These are phyloP conservation scores for Troilus luridus DNA, from an alignment of 2,888 invertebrate species.

Conservation along the genomic window DNA sequence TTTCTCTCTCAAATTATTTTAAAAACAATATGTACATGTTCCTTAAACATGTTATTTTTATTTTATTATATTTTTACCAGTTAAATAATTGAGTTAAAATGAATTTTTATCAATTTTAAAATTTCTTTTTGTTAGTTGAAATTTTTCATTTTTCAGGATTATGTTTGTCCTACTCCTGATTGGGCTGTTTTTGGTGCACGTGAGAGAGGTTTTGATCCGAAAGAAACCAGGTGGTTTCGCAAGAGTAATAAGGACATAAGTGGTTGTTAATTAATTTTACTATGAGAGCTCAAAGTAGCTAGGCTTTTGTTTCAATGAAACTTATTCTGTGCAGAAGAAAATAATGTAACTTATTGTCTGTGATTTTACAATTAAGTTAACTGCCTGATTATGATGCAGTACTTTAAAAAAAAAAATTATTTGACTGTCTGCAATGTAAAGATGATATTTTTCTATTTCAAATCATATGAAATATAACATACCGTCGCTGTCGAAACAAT, in stretches of 20 bases:
- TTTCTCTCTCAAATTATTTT: background rate
- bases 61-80: background rate
- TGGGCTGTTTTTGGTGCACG: slow-evolving; percentile 73
- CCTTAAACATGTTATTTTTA: background rate
- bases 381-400: background rate
- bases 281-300: background rate
- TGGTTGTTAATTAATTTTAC: slow-evolving; percentile 67
- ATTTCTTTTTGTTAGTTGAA: background rate
- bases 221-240: slow-evolving; percentile 70
- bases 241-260: slow-evolving; percentile 68
- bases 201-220: slow-evolving; percentile 74
- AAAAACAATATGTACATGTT: background rate
- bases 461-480: background rate
- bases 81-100: background rate
- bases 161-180: slow-evolving; percentile 71
- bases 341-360: background rate
- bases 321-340: background rate
- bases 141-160: slow-evolving; percentile 69
- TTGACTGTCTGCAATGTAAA: background rate
- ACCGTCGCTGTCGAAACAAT: no score
- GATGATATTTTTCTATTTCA: background rate
- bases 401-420: no score
- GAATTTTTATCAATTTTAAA: background rate
- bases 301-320: background rate
- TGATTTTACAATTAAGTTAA: slow-evolving; percentile 7